Evolutionary conservation across 2,113 vertebrate genomes (phyloP), one percentile per base, ranked within the genome.

Genomic region (Gallinago media): DNA sequence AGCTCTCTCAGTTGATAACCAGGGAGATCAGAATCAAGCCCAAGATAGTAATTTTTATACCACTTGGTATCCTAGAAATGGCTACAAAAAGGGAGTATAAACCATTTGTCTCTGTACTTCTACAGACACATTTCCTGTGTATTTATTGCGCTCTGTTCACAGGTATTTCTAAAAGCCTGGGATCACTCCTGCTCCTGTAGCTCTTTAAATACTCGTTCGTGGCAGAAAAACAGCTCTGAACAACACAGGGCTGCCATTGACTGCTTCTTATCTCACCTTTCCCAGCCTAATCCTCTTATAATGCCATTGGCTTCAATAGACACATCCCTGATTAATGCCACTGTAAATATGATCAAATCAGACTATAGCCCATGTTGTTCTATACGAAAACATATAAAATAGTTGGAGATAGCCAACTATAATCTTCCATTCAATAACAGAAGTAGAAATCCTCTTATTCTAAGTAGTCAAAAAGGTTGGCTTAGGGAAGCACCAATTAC

Each of bases 221-320:
- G 50, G 47, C 63, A 96, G 58, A 85, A 88, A 83, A 90, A 3
- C 67, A 90, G 46, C 55, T 88, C 55, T 73, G 50, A 93, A 90
- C 40, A 93, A 63, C 70, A 79, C 27, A 82, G 62, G 25, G 55
- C 36, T 87, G 54, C 62, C 54, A 73, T 20, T 76, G 71, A 67
- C 29, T 83, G 49, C 54, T 89, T 82, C 89, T 94, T 95, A 96
- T 96, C 93, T 95, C 88, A 95, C 82, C 63, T 94, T 89, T 26
- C 7, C 74, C 75, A 85, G 92, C 29, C 88, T 92, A 97, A 94
- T 89, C 67, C 89, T 92, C 36, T 76, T 91, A 38, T 34, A 94
- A 80, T 59, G 15, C 15, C 59, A 66, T 74, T 88, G 63, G 74
- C 89, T 88, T 94, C 68, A 88, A 59, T 79, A 89, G 73, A 77